Evolutionary conservation across 2,113 vertebrate genomes (phyloP).

Genomic region (Plestiodon gilberti): DNA sequence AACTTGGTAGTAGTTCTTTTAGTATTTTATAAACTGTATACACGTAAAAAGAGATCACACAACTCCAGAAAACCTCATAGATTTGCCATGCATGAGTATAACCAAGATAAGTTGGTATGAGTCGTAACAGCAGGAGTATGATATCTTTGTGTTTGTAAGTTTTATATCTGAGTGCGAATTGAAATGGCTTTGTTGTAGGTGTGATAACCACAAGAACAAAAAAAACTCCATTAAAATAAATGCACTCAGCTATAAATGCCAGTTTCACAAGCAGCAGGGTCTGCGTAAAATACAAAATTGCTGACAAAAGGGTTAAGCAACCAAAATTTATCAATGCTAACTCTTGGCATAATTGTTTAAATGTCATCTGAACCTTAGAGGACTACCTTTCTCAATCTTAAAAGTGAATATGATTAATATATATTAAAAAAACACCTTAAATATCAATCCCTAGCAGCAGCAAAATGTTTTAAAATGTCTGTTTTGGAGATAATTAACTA

Average conservation of each 20-base stretch:
- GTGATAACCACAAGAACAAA: constrained; percentile 32
- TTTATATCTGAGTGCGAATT: background rate
- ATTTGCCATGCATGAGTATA: no score
- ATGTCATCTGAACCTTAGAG: constrained; percentile 69
- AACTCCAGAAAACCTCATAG: no score
- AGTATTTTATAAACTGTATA: no score
- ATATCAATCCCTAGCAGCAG: constrained; percentile 65
- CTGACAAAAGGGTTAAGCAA: constrained; percentile 68
- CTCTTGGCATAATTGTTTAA: constrained; percentile 67
- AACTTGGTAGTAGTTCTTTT: no score
- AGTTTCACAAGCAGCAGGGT: constrained; percentile 43
- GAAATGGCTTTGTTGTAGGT: constrained; percentile 16
- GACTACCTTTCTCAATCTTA: constrained; percentile 62
- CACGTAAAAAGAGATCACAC: no score
- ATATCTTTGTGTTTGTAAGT: background rate
- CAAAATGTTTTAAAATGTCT: constrained; percentile 56
- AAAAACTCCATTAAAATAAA: constrained; percentile 47
- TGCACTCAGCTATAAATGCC: constrained; percentile 46
- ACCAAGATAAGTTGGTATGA: no score
- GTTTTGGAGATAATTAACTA: constrained; percentile 67
- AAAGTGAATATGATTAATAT: constrained; percentile 67
- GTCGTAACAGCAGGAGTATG: background rate
- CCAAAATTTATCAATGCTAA: constrained; percentile 60
- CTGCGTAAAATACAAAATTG: constrained; percentile 61
- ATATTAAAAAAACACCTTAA: constrained; percentile 49